phyloP scores from a whole-genome alignment of 2,113 vertebrate species.

The Himantopus leucocephalus region DNA sequence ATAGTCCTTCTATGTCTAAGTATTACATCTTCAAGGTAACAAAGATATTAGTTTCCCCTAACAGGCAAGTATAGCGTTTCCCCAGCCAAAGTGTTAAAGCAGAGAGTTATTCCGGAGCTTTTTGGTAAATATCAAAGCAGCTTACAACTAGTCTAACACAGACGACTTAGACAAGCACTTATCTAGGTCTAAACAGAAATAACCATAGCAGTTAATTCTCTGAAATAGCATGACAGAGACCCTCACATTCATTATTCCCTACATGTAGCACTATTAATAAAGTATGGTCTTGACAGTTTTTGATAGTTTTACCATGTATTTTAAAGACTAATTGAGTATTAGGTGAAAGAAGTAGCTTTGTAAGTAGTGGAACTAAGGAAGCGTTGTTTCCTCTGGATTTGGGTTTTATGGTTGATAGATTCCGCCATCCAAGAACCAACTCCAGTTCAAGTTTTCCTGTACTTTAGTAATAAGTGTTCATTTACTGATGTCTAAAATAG shows the following conservation, averaged over 20 bases:
- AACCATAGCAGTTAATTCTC: neutral
- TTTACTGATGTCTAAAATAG: neutral
- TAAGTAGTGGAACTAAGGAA: neutral
- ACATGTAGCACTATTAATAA: neutral
- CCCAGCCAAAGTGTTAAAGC: neutral
- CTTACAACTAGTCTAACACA: neutral
- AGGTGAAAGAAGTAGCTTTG: neutral
- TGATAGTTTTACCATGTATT: neutral
- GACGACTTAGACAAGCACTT: neutral
- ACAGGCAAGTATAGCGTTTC: neutral
- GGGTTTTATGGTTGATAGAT: neutral
- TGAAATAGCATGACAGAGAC: neutral
- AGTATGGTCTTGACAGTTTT: neutral
- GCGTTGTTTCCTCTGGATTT: neutral
- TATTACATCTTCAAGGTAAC: neutral
- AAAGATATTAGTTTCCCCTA: neutral
- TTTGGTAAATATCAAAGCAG: neutral
- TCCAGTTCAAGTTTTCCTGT: neutral
- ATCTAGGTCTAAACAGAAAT: neutral
- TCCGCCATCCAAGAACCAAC: neutral
- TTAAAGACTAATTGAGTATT: neutral
- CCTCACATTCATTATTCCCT: neutral
- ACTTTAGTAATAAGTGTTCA: neutral
- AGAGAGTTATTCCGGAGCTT: neutral
- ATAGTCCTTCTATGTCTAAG: neutral